Base-by-base conservation (phyloP, 92 coral and sea anemone species). In the Palythoa grandiflora region DNA sequence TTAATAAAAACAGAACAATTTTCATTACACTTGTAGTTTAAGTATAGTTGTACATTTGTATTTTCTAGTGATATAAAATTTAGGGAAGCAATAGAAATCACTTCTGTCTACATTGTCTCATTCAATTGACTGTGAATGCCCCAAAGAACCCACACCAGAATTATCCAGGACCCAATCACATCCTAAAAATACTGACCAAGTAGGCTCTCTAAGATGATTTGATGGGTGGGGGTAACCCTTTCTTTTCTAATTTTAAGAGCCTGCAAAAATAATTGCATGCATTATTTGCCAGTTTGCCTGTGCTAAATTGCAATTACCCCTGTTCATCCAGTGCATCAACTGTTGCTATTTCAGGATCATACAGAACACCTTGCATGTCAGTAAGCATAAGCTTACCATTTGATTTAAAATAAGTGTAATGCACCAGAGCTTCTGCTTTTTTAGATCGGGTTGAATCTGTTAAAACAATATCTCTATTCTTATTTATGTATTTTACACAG, bases 301-400 rank as follows among this genome's bases (percentile, higher is more conserved):
- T n/a, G n/a, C n/a, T n/a, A n/a, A n/a, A n/a, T n/a, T n/a, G n/a
- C n/a, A n/a, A n/a, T n/a, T n/a, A n/a, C n/a, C n/a, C n/a, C 54
- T 53, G 35, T 14, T 52, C 61, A 19, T 87, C 89, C 17, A 38
- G 52, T 75, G 50, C 61, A n/a, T 86, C 77, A 5, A 20, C 35
- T 2, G 89, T 35, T 52, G 83, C 89, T 13, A 74, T 86, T 68
- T 86, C 61, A 9, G 89, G 83, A 54, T 86, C 89, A 54, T 74
- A 86, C 68, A 87, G 59, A 16, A 16, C 38, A 11, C 89, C 89
- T 86, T 86, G 73, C 14, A 86, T 86, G 70, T 86, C 89, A 13
- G 53, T 54, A 9, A 75, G 74, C 89, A 86, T 86, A 7, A 75
- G 63, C 61, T 76, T 57, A 0, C 79, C 1, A 6, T 61, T 21